Evolutionary conservation across 2,113 vertebrate species (phyloP).

Genomic region (Catharus minimus): DNA sequence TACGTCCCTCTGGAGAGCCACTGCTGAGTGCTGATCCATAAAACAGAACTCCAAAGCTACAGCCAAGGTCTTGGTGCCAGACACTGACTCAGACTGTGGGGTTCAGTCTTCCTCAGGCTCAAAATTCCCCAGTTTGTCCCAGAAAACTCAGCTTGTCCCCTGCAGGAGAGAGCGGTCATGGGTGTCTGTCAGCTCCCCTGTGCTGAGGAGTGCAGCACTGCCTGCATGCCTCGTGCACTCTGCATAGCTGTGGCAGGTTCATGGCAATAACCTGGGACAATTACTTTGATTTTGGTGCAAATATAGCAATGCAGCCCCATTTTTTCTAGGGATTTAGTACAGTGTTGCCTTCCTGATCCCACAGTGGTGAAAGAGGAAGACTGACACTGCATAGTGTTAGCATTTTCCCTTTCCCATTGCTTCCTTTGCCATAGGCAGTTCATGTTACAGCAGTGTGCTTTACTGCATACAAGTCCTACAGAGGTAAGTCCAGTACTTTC

Average conservation of each 20-base stretch:
- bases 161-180: accelerated
- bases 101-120: background rate
- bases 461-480: background rate
- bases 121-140: background rate
- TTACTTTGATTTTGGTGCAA: background rate
- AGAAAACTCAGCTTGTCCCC: background rate
- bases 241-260: background rate
- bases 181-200: background rate
- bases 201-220: background rate
- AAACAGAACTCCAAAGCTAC: background rate
- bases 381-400: background rate
- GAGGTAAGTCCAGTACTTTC: background rate
- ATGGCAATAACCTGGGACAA: background rate
- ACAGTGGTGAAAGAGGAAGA: background rate
- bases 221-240: accelerated
- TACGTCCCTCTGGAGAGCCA: background rate
- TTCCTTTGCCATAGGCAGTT: background rate
- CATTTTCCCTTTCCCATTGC: background rate
- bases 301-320: accelerated
- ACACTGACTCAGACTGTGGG: background rate
- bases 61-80: background rate
- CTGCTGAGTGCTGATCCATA: accelerated
- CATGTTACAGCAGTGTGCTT: background rate
- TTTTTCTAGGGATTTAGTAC: background rate
- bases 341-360: background rate